Percentiles rank a stretch among this genome's conserved stretches.
Conservation (phyloP, 2,888 invertebrate genomes). For the Drosophila villosipedis region DNA sequence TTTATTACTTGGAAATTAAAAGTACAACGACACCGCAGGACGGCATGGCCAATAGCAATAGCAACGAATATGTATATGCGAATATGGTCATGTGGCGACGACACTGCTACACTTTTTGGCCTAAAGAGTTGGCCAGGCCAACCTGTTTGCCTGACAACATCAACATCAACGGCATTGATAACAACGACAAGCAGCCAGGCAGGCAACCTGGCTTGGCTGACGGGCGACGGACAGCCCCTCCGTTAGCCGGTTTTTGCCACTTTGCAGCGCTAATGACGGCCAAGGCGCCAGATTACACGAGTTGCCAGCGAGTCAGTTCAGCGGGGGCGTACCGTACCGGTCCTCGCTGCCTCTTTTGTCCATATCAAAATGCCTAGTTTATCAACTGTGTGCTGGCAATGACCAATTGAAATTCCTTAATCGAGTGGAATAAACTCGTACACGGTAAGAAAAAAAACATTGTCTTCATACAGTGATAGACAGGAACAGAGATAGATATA, state of each 20-base stretch:
- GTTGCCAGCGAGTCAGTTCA: constrained; percentile 13
- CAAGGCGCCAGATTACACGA: constrained; percentile 46
- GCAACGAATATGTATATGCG: background rate
- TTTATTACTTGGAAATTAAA: constrained; percentile 71
- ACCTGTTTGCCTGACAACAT: constrained; percentile 44
- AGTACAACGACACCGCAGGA: constrained; percentile 79
- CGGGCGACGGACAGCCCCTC: background rate
- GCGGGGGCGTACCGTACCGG: constrained; percentile 63
- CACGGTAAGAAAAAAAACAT: background rate
- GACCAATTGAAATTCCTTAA: constrained; percentile 70
- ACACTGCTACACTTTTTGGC: constrained; percentile 76
- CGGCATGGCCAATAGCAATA: constrained; percentile 31
- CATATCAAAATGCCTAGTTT: constrained; percentile 19
- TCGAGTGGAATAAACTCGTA: constrained; percentile 69
- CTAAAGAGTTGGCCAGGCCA: constrained; percentile 61
- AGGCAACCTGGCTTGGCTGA: constrained; percentile 5
- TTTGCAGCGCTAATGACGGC: constrained; percentile 67
- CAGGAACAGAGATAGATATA: background rate
- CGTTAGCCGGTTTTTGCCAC: constrained; percentile 65
- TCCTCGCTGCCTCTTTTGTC: background rate
- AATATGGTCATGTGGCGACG: constrained; percentile 23
- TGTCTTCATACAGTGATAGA: background rate
- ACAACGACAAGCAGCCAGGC: constrained; percentile 26
- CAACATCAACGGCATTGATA: constrained; percentile 51
- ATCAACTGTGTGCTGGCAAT: constrained; percentile 35